phyloP scores from a whole-genome alignment of 2,888 invertebrate species.

The Cactoblastis cactorum region DNA sequence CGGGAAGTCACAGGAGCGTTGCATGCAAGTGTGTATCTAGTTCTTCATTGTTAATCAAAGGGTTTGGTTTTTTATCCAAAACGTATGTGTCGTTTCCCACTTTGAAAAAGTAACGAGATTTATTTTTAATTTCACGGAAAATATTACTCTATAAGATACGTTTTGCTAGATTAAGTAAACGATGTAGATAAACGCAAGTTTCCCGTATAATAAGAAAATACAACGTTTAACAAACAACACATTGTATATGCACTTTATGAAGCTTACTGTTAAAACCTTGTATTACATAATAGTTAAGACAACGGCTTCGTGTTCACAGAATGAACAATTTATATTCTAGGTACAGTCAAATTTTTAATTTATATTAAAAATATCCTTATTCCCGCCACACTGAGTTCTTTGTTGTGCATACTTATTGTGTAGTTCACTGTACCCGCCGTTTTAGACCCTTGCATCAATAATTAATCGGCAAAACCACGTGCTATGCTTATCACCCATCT shows the following conservation, averaged over 20 bases:
- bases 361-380: neutral
- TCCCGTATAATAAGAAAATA: too few relatives aligned
- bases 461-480: conserved; percentile 5
- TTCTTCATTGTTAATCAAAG: too few relatives aligned
- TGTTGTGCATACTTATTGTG: neutral
- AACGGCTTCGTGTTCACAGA: neutral
- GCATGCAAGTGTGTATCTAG: too few relatives aligned
- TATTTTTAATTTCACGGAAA: too few relatives aligned
- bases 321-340: neutral
- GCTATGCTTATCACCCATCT: conserved; percentile 3
- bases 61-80: too few relatives aligned
- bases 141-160: too few relatives aligned
- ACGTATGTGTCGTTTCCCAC: too few relatives aligned
- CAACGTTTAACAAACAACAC: too few relatives aligned
- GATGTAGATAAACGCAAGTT: too few relatives aligned
- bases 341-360: neutral
- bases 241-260: neutral
- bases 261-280: neutral
- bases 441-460: conserved; percentile 2
- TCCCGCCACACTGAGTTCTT: neutral
- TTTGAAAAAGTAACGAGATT: too few relatives aligned
- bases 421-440: neutral
- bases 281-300: conserved; percentile 7
- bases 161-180: too few relatives aligned
- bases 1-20: too few relatives aligned